Base-by-base conservation (phyloP, 2,888 invertebrate genomes). In the Sinohyriopsis cumingii region DNA sequence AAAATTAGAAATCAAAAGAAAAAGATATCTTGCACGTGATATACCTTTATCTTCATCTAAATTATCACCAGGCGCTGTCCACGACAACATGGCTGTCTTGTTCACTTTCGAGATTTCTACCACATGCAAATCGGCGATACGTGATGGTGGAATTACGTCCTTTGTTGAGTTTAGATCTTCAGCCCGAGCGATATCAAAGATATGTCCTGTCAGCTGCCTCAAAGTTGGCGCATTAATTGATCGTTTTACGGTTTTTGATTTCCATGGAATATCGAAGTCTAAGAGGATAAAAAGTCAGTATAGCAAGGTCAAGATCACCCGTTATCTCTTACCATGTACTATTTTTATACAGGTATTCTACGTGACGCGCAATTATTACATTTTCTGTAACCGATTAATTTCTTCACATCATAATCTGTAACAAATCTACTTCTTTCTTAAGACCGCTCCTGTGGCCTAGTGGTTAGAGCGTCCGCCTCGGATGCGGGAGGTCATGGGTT, bases 21-120 rank as follows among this genome's bases (percentile, higher is more conserved):
- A 7, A 33, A 7, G 5, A 1, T 7, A 28, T 61, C 15, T 18
- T 25, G 61, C 22, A 25, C 15, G 28, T 24, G 22, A 19, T 33
- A n/a, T 70, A 86, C 86, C 82, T 77, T 68, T 79, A 22, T 82
- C 83, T 18, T 73, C 64, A 60, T 86, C 85, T 12, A 78, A 28
- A 65, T 85, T 82, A 61, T 82, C 82, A 0, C 84, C 86, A 22
- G 84, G 79, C 0, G 85, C 83, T 19, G 84, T 84, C 81, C 83
- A 86, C 5, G 76, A 71, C 59, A 86, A 61, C 4, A 75, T 74
- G 3, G 84, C 71, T 1, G 78, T 77, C 33, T 77, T 74, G 33
- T 82, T 73, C 55, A 69, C 71, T 18, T 72, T 63, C 6, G 76
- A 72, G 33, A 81, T 79, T 45, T 73, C 79, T 45, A 75, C 59